Conservation (phyloP, 1,140 invertebrate species). For the Caenorhabditis briggsae region DNA sequence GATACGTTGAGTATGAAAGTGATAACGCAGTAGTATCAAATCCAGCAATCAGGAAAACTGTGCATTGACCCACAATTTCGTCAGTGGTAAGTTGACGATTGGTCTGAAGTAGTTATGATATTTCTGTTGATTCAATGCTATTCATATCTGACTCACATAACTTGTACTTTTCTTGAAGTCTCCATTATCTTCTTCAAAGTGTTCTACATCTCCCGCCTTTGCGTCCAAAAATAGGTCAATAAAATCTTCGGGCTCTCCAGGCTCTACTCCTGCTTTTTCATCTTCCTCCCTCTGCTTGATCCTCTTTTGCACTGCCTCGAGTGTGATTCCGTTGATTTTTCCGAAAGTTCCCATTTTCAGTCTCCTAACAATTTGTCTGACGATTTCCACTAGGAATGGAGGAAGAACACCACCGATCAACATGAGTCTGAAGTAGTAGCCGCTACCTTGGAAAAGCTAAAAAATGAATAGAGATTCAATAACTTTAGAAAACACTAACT, state of each 20-base stretch:
- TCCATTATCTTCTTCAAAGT: constrained; percentile 53
- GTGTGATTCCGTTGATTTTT: background rate
- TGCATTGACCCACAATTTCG: constrained; percentile 79
- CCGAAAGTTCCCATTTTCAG: background rate
- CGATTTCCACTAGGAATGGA: background rate
- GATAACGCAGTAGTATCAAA: constrained; percentile 85
- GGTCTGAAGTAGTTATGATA: constrained; percentile 34
- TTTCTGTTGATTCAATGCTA: background rate
- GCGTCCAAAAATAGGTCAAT: constrained; percentile 72
- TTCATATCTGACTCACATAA: background rate
- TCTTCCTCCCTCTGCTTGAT: background rate
- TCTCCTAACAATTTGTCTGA: background rate
- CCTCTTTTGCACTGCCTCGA: background rate
- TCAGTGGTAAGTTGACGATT: constrained; percentile 75
- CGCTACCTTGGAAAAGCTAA: constrained; percentile 1
- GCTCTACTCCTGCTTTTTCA: background rate
- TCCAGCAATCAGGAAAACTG: constrained; percentile 80
- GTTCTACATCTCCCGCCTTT: constrained; percentile 56
- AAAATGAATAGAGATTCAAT: background rate
- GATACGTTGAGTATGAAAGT: constrained; percentile 83
- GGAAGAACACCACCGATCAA: constrained; percentile 6
- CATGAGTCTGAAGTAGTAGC: background rate
- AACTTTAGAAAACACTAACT: background rate
- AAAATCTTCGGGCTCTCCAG: constrained; percentile 65
- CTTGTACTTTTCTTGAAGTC: constrained; percentile 34